Evolutionary conservation across 2,797 vertebrate genomes (phyloP).

Genomic region (Sciurus vulgaris): DNA sequence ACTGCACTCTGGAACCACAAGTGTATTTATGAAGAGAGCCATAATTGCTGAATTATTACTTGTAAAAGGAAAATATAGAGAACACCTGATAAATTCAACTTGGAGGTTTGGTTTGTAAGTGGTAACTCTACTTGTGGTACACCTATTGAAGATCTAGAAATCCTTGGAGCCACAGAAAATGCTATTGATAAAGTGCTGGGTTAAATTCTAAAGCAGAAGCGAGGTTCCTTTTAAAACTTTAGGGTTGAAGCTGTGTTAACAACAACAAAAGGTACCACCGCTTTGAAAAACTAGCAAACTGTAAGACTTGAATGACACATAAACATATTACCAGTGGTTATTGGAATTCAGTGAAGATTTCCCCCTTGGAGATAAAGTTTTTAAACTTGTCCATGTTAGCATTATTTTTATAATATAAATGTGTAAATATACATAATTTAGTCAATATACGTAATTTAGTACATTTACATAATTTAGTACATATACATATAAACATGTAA

Average conservation of each 20-base stretch:
- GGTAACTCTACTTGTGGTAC: background rate
- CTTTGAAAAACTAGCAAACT: background rate
- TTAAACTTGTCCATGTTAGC: background rate
- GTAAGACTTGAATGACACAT: background rate
- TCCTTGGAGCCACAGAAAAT: background rate
- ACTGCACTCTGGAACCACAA: background rate
- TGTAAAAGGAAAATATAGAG: background rate
- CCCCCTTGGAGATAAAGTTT: background rate
- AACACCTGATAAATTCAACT: background rate
- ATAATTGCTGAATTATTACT: background rate
- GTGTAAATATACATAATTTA: background rate
- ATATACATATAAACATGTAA: background rate
- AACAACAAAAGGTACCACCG: background rate
- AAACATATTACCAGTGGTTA: background rate
- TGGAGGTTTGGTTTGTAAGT: background rate
- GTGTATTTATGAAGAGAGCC: background rate
- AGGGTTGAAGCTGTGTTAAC: background rate
- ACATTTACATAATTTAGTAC: background rate
- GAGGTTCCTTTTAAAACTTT: background rate
- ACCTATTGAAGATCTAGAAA: background rate
- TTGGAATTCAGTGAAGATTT: background rate
- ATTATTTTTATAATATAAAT: background rate
- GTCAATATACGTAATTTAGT: background rate
- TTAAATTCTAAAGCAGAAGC: slow-evolving; percentile 26
- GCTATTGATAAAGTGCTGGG: background rate